These are phyloP conservation scores for Popillia japonica DNA, from an alignment of 1,140 invertebrate genomes.

Conservation along the genomic window DNA sequence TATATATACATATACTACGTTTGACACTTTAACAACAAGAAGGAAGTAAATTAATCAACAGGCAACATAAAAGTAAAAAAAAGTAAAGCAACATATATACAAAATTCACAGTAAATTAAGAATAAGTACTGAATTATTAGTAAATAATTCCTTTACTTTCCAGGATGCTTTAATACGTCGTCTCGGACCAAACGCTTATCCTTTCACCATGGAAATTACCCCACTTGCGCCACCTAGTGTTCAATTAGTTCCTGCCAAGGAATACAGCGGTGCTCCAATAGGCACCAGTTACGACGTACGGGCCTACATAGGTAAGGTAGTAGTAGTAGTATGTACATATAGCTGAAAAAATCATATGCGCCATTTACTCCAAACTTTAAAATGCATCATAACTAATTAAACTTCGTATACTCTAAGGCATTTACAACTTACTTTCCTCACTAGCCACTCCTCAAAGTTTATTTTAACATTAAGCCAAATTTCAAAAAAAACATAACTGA, in stretches of 20 bases:
- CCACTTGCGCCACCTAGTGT: constrained; percentile 86
- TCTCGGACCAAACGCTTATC: constrained; percentile 79
- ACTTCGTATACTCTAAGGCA: no score
- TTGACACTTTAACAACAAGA: no score
- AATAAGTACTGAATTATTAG: no score
- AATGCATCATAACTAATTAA: no score
- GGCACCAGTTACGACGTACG: constrained; percentile 87
- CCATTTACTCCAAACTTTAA: no score
- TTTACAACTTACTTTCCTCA: no score
- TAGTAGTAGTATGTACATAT: constrained; percentile 42
- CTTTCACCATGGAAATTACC: constrained; percentile 82
- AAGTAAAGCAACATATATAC: no score
- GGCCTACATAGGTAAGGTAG: constrained; percentile 79
- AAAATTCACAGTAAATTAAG: no score
- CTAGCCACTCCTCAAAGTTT: no score
- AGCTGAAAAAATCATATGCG: not conserved
- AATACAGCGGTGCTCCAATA: constrained; percentile 89
- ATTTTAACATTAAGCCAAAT: not conserved
- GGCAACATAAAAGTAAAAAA: no score
- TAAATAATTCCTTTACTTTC: constrained; percentile 14
- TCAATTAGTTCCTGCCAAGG: constrained; percentile 87
- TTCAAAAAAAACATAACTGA: not conserved
- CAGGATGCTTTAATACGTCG: constrained; percentile 84
- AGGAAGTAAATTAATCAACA: no score
- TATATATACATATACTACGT: no score